phyloP scores from a whole-genome alignment of 2,888 invertebrate genomes.

The Drosophila pseudotalamancana region DNA sequence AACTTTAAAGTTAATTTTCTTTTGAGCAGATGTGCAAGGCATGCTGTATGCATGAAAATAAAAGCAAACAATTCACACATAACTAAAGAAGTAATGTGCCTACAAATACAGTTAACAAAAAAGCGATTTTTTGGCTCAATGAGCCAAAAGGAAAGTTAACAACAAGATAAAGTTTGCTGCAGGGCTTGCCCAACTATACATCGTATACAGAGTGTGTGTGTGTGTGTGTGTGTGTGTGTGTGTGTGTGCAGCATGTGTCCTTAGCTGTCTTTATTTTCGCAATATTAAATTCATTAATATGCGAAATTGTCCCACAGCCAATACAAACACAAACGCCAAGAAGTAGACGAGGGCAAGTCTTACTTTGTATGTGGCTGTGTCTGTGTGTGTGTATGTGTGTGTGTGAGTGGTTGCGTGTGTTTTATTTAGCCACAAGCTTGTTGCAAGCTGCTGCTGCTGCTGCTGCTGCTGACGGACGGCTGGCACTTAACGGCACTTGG shows the following conservation, averaged over 20 bases:
- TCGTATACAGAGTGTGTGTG: neutral
- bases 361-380: slow-evolving; percentile 9
- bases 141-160: neutral
- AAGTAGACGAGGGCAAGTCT: neutral
- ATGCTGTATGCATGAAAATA: too few relatives aligned
- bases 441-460: slow-evolving; percentile 17
- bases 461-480: slow-evolving; percentile 8
- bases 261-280: slow-evolving; percentile 71
- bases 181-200: neutral
- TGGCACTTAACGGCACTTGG: slow-evolving; percentile 63
- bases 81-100: neutral
- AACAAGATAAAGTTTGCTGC: neutral
- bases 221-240: neutral
- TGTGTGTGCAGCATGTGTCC: slow-evolving; percentile 10
- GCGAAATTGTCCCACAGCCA: slow-evolving; percentile 57
- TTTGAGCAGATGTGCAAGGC: too few relatives aligned
- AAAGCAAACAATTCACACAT: too few relatives aligned
- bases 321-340: slow-evolving; percentile 28
- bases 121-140: neutral
- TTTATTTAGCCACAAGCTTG: slow-evolving; percentile 25
- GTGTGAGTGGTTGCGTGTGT: neutral
- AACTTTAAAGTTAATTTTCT: too few relatives aligned
- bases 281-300: slow-evolving; percentile 79
- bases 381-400: slow-evolving; percentile 2
- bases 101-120: too few relatives aligned